Base-by-base conservation (phyloP, 1,140 invertebrate species). In the Carcinoscorpius rotundicauda region DNA sequence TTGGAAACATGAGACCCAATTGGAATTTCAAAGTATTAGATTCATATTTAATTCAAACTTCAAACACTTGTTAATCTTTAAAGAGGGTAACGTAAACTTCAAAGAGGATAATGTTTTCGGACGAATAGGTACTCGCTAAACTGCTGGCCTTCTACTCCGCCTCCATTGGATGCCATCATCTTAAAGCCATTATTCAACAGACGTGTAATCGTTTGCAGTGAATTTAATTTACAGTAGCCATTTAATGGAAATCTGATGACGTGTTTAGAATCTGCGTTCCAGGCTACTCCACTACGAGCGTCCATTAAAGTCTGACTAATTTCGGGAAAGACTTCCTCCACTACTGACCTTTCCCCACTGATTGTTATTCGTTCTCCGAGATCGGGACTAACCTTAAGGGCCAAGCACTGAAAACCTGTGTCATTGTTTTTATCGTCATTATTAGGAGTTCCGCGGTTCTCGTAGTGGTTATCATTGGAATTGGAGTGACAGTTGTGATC, bases 111-210 rank as follows among this genome's bases (percentile, higher is more conserved):
- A 56, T 48, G 64, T 49, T 84, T 85, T 68, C 87, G 78, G 48
- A 88, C 84, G 75, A 94, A 90, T 64, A 95, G 80, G 78, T 93
- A 95, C 77, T 94, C 91, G 72, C 88, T 92, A 79, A 93, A 93
- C 76, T 93, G 90, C 74, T 93, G 91, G 1, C 89, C 89, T 73
- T 93, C 91, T 8, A 93, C 89, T 6, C 90, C 90, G 6, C 89
- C 89, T 0, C 90, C 89, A 71, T 87, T 91, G 72, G 88, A 90
- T 2, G 90, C 90, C 6, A 86, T 84, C 57, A 94, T 82, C 66
- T 81, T 81, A 75, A 94, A 94, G 52, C 86, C 85, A 65, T 85
- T 81, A 76, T 92, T 93, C n/a, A 94, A 79, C 49, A 95, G 82
- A 73, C 90, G 84, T 67, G 88, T 88, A 68, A 94, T 87, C 51